Conservation (phyloP, 2,797 vertebrate genomes). For the Vultur gryphus region DNA sequence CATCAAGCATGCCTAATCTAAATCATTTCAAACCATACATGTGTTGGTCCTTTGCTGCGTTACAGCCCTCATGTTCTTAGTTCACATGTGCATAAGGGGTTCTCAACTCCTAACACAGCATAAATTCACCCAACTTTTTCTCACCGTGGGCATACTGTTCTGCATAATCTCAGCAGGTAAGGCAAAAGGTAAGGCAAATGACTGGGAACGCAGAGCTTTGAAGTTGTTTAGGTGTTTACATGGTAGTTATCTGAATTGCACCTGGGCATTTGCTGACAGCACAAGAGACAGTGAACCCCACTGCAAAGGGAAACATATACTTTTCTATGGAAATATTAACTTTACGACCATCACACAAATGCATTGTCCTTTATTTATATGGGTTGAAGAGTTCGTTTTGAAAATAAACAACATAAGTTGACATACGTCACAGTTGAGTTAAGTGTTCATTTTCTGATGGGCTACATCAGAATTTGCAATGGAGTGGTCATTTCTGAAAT, state of each 20-base stretch:
- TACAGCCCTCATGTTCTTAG: not conserved
- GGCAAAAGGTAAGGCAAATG: not conserved
- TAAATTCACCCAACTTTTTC: not conserved
- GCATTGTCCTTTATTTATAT: not conserved
- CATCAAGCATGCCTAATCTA: not conserved
- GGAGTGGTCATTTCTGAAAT: not conserved
- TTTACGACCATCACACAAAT: not conserved
- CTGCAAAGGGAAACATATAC: not conserved
- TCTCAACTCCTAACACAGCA: not conserved
- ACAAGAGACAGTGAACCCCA: not conserved
- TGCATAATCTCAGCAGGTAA: not conserved
- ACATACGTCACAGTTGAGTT: not conserved
- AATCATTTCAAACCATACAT: not conserved
- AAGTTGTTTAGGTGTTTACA: not conserved
- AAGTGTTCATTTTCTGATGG: not conserved
- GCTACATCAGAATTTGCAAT: not conserved
- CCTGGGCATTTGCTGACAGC: not conserved
- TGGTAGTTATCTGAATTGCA: not conserved
- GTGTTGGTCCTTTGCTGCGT: not conserved
- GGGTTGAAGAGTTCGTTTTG: not conserved
- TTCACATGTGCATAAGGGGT: not conserved
- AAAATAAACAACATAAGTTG: not conserved
- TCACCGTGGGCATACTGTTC: not conserved
- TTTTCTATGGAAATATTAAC: not conserved
- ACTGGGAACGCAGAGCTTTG: not conserved